Evolutionary conservation across 2,888 invertebrate genomes (phyloP), one percentile per base, ranked within the genome.

Genomic region (Amaurobius ferox): DNA sequence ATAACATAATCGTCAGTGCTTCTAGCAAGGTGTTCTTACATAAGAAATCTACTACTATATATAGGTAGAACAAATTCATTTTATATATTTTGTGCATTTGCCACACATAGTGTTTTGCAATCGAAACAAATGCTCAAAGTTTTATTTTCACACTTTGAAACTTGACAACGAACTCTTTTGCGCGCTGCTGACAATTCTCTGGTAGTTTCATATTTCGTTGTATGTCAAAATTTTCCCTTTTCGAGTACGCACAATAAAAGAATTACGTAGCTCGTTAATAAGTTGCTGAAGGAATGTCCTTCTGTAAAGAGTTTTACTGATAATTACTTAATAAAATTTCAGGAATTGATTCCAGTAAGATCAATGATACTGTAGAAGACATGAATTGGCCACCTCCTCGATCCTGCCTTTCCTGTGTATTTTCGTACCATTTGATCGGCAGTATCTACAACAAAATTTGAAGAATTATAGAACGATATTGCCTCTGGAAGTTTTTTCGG

Each of bases 331-430:
- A 1, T 1, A 2, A 39, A 68, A 68, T 39, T 44, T 19, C 7
- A 6, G 44, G 44, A 44, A 44, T 68, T 68, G 11, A 68, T 68
- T 29, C 68, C 68, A n/a, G n/a, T n/a, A n/a, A n/a, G n/a, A n/a
- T n/a, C n/a, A n/a, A n/a, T n/a, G n/a, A n/a, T n/a, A n/a, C n/a
- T n/a, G n/a, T n/a, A n/a, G n/a, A n/a, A n/a, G n/a, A n/a, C n/a
- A n/a, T n/a, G n/a, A n/a, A n/a, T 35, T 16, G 32, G 26, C 64
- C 64, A 64, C n/a, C n/a, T 67, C 1, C 39, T 39, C 39, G 68
- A 68, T 40, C 26, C 26, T 68, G 26, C 68, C 7, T 68, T 68
- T 26, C 9, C 68, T 39, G 26, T 1, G 26, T 68, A 40, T n/a
- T 68, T 68, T 9, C 9, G 0, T 39, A 40, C 39, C 40, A 68